Conservation (phyloP, 2,888 invertebrate genomes). For the Griposia aprilina region DNA sequence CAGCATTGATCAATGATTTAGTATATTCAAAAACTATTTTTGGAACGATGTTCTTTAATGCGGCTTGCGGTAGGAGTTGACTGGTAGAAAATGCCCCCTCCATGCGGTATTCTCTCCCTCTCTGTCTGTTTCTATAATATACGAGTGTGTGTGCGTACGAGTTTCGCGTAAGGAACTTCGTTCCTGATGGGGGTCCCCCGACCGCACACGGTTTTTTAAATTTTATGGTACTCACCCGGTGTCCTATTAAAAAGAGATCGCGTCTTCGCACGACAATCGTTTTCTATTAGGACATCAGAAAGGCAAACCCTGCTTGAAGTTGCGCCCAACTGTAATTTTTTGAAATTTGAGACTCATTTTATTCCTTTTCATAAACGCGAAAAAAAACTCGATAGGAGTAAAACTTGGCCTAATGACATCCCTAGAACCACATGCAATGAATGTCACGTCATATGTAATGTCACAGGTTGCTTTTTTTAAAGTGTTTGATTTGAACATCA, state of each 20-base stretch:
- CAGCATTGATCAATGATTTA: not conserved
- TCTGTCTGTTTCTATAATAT: not conserved
- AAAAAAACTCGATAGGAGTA: not conserved
- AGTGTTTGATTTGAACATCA: not conserved
- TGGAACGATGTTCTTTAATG: not conserved
- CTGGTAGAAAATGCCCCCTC: not conserved
- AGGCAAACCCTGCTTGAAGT: not conserved
- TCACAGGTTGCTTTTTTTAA: constrained; percentile 4
- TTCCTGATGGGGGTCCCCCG: not conserved
- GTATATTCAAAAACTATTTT: not conserved
- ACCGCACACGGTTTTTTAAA: not conserved
- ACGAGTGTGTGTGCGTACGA: not conserved
- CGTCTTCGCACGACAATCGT: too few relatives aligned
- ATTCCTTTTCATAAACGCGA: not conserved
- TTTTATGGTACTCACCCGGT: not conserved
- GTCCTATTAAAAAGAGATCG: not conserved
- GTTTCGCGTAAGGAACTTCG: not conserved
- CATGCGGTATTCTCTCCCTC: not conserved
- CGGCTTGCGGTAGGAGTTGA: not conserved
- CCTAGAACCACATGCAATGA: constrained; percentile 32
- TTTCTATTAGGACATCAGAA: not conserved
- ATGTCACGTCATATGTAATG: constrained; percentile 36
- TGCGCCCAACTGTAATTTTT: not conserved
- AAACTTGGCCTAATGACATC: not conserved
- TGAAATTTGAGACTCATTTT: not conserved